Conservation (phyloP, 2,113 vertebrate genomes). For the Pangasianodon hypophthalmus region DNA sequence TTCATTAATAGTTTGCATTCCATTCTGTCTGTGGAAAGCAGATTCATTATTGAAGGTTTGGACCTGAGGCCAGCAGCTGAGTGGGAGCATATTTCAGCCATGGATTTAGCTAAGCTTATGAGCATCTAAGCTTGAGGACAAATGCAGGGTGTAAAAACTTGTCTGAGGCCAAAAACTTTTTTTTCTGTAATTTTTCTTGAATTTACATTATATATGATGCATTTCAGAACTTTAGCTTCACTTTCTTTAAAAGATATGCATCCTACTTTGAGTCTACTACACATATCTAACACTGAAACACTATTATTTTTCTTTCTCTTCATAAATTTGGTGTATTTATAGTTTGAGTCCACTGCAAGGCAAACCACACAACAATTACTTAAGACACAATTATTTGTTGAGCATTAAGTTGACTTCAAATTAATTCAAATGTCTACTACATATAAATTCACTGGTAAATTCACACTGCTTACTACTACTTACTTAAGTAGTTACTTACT, state of each 20-base stretch:
- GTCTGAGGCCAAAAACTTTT: background rate
- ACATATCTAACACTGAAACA: background rate
- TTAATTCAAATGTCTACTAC: background rate
- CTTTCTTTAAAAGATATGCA: background rate
- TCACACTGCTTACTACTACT: background rate
- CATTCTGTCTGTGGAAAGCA: conserved; percentile 65
- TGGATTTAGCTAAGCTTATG: conserved; percentile 25
- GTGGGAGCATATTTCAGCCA: conserved; percentile 21
- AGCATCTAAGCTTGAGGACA: conserved; percentile 44
- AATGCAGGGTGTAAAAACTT: conserved; percentile 5
- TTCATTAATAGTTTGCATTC: conserved; percentile 71
- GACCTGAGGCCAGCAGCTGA: conserved; percentile 40
- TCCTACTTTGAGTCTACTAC: background rate
- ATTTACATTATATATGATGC: conserved; percentile 8
- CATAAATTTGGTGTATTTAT: background rate
- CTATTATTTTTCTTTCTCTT: background rate
- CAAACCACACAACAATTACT: background rate
- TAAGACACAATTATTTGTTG: background rate
- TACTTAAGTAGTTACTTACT: background rate
- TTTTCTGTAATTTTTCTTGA: background rate
- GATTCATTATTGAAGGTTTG: conserved; percentile 58
- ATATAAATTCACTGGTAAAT: background rate
- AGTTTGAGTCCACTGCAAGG: background rate
- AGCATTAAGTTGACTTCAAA: background rate
- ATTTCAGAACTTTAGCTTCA: background rate